Conservation (phyloP, 2,113 vertebrate genomes). For the Aleadryas rufinucha region DNA sequence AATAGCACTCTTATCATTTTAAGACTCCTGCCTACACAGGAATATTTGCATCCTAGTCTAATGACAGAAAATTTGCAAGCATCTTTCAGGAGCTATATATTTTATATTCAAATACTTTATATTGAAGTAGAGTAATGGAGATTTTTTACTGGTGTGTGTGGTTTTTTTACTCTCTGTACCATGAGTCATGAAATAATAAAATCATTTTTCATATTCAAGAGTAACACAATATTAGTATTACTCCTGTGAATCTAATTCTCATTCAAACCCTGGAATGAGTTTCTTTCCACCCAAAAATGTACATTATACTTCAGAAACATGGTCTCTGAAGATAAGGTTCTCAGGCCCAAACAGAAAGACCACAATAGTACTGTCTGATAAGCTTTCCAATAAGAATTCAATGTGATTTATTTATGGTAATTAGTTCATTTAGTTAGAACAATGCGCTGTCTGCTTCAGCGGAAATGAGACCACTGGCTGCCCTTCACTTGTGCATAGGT, state of each 20-base stretch:
- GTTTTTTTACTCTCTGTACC: neutral
- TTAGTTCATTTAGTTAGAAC: constrained; percentile 16
- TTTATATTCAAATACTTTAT: neutral
- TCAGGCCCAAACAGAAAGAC: neutral
- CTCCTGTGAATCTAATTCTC: neutral
- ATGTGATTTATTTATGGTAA: constrained; percentile 29
- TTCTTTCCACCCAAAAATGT: neutral
- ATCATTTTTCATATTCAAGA: neutral
- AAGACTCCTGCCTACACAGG: neutral
- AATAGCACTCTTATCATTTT: neutral
- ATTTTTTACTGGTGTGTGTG: neutral
- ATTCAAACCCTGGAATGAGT: neutral
- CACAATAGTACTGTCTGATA: neutral
- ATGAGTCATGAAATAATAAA: neutral
- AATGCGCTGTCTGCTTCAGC: neutral
- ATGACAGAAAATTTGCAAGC: neutral
- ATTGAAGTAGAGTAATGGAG: neutral
- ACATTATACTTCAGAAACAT: neutral
- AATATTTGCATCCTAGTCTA: neutral
- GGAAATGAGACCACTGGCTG: neutral
- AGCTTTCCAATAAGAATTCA: neutral
- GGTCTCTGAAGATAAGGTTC: neutral
- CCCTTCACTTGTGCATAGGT: neutral
- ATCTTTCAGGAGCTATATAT: neutral
- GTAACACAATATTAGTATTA: neutral